Evolutionary conservation across 1,140 invertebrate genomes (phyloP), one percentile per base, ranked within the genome.

Genomic region (Bombus turneri): DNA sequence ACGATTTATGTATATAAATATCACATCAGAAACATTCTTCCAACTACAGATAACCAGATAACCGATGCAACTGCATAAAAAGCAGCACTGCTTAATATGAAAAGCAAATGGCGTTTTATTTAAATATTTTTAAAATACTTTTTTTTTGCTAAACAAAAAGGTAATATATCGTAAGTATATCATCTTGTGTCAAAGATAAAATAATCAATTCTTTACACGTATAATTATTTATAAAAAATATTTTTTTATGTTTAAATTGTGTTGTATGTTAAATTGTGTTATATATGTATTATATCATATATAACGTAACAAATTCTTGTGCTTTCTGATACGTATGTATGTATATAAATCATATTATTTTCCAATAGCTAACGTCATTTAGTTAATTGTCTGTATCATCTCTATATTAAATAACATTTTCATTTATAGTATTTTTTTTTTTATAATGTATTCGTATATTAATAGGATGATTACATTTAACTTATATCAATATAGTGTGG

Each of bases 11-110:
- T 22, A 22, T 15, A 59, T 39, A 64, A 74, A 28, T 74, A 3
- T 41, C 34, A 41, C 28, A 34, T 82, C 0, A 9, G 18, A 64
- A 39, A 73, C 41, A 73, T 3, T 22, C 8, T 75, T 47, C 31
- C 15, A 22, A 66, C 39, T 41, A 74, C 69, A 74, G 31, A 53
- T 72, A 43, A 82, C 57, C 22, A 74, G 22, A 74, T 73, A 43
- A 82, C 39, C 22, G 31, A 82, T 22, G 0, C 71, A 74, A 74
- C 43, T 43, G 37, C n/a, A 39, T 22, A 39, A 59, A 73, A 72
- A 62, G 1, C 25, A 3, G 12, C 12, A 13, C 37, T 71, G 10
- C 22, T 39, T 39, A 71, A 71, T 28, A 71, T 39, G 37, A 37
- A 71, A 39, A 28, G 28, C 31, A 43, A 64, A 28, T 66, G 22